Evolutionary conservation across 2,113 vertebrate genomes (phyloP), one percentile per base, ranked within the genome.

Genomic region (Nettapus auritus): DNA sequence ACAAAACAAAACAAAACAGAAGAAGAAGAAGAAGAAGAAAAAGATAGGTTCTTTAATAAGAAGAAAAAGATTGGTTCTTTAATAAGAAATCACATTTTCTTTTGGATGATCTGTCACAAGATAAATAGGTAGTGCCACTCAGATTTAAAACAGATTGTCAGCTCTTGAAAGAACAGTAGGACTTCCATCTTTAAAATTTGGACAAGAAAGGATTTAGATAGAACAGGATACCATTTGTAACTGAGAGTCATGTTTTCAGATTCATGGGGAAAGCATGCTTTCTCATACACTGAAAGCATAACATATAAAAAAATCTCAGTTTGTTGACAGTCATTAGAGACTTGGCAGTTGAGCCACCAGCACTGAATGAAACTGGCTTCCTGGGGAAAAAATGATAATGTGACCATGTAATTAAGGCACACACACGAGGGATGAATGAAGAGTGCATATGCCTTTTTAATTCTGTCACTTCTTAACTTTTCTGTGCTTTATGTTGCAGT

Each of bases 401-500:
- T 62, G 44, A 71, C 68, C 20, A 7, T 44, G n/a, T 75, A 84
- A 85, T 82, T 87, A 82, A 67, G 42, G 13, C 15, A 78, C 17
- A 48, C 17, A 87, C 31, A 60, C 8, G 3, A 69, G 77, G 38
- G 56, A 84, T 36, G 19, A 88, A 81, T 74, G 70, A 63, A 67
- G 13, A 57, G n/a, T 38, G 23, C 38, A 80, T 15, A 11, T 29
- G 17, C 7, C 11, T 62, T n/a, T 83, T 59, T 73, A 74, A 80
- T 67, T 83, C n/a, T 70, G 46, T n/a, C 28, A 56, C 33, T 95
- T 92, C 52, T 75, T 68, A 84, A 84, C 53, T 87, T 87, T 74
- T 74, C 8, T 16, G 44, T 91, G 26, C 31, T 69, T 84, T 80
- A 64, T 4, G 86, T 86, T 55, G 40, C 33, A 68, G 48, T 67